These are phyloP conservation scores for Thereva nobilitata DNA, from an alignment of 2,888 invertebrate genomes.

Conservation along the genomic window DNA sequence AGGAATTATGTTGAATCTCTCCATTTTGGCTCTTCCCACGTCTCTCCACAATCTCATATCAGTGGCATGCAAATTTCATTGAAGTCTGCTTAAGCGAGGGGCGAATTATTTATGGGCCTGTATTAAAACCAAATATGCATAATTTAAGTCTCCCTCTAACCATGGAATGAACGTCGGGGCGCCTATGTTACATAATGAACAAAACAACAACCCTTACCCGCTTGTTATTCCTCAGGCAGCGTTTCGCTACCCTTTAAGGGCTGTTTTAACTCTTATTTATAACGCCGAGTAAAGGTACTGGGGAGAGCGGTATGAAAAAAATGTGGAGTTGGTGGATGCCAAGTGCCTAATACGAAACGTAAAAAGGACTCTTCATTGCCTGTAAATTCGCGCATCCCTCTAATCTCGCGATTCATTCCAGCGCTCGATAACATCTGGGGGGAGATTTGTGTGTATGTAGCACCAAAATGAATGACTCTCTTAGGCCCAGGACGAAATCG, in stretches of 20 bases:
- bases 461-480: conserved; percentile 11
- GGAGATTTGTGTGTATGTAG: not conserved
- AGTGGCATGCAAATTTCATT: conserved; percentile 19
- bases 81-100: conserved; percentile 10
- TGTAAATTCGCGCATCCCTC: conserved; percentile 31
- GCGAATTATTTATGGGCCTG: conserved; percentile 35
- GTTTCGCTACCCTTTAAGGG: conserved; percentile 26
- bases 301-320: conserved; percentile 14
- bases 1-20: not conserved
- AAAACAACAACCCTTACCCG: conserved; percentile 15
- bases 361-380: conserved; percentile 27
- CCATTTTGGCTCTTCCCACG: not conserved
- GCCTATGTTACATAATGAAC: conserved; percentile 31
- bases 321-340: conserved; percentile 5
- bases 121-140: conserved; percentile 36
- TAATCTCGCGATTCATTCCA: conserved; percentile 30
- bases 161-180: conserved; percentile 20
- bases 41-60: not conserved
- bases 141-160: conserved; percentile 32
- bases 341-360: conserved; percentile 12
- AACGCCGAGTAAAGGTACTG: not conserved
- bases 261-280: conserved; percentile 19
- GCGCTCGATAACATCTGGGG: conserved; percentile 19
- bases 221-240: not conserved
- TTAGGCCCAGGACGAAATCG: conserved; percentile 13